Evolutionary conservation across 2,797 vertebrate genomes (phyloP).

Genomic region (Halcyon smyrnensis): DNA sequence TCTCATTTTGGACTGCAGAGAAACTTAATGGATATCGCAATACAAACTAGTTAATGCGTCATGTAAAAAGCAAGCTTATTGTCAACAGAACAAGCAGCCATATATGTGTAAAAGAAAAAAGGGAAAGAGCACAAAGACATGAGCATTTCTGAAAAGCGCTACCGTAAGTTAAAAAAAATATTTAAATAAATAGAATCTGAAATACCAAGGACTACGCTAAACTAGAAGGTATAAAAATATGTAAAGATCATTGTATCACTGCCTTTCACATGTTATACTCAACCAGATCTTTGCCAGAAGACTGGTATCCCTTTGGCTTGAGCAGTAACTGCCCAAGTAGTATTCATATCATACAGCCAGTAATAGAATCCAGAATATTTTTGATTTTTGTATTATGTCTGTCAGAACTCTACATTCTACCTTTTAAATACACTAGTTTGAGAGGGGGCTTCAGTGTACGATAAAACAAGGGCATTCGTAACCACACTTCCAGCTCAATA

Average conservation of each 20-base stretch:
- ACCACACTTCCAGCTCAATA: not conserved
- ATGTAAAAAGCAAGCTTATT: not conserved
- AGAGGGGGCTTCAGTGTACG: not conserved
- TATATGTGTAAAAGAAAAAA: not conserved
- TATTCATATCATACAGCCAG: not conserved
- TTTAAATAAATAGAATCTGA: not conserved
- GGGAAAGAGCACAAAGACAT: not conserved
- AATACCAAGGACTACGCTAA: not conserved
- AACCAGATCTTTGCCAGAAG: not conserved
- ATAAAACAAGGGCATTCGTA: not conserved
- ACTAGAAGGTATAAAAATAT: not conserved
- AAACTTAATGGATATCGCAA: not conserved
- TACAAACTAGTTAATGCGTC: not conserved
- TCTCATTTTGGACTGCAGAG: not conserved
- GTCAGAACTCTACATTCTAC: not conserved
- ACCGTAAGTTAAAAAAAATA: not conserved
- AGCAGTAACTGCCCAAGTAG: not conserved
- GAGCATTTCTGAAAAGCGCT: not conserved
- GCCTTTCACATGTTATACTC: not conserved
- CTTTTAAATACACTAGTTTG: not conserved
- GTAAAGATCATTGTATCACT: not conserved
- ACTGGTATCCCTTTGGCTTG: not conserved
- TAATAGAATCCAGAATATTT: not conserved
- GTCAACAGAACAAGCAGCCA: not conserved
- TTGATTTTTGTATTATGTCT: accelerated